Percentiles rank a stretch among this genome's conserved stretches.
Evolutionary conservation across 2,797 vertebrate species (phyloP).

Genomic region (Oceanodroma leucorhoa): DNA sequence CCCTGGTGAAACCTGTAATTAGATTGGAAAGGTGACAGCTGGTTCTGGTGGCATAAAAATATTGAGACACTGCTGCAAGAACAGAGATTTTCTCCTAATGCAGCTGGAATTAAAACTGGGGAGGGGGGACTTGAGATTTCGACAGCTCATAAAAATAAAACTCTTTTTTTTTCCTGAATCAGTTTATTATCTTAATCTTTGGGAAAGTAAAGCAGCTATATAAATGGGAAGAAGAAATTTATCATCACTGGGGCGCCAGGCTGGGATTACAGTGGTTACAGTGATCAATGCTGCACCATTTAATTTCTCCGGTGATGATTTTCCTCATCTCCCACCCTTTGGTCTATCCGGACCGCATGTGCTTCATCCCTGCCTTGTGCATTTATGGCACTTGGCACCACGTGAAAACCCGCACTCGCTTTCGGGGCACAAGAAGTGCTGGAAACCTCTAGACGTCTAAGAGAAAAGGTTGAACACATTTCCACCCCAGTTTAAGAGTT

Average conservation of each 20-base stretch:
- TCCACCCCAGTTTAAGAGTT: not conserved
- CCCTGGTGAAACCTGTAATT: conserved; percentile 40
- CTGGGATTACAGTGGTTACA: not conserved
- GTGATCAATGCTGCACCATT: not conserved
- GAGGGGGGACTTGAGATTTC: not conserved
- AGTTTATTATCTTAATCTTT: not conserved
- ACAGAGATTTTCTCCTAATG: not conserved
- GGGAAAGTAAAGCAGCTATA: not conserved
- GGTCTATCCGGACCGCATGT: fast-evolving
- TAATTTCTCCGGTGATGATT: not conserved
- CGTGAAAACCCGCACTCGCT: fast-evolving
- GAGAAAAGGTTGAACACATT: not conserved
- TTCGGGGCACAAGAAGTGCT: not conserved
- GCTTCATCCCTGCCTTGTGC: not conserved
- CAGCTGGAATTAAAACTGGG: not conserved
- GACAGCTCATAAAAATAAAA: not conserved
- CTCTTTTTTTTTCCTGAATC: not conserved
- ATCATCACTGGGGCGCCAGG: fast-evolving
- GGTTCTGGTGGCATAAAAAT: conserved; percentile 40
- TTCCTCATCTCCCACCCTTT: not conserved
- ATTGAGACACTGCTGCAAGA: not conserved
- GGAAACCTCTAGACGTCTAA: not conserved
- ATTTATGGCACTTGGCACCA: not conserved
- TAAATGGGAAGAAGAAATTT: not conserved
- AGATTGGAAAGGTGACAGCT: conserved; percentile 34